These are phyloP conservation scores for Mellilla xanthometata DNA, from an alignment of 2,888 invertebrate genomes.

Conservation along the genomic window DNA sequence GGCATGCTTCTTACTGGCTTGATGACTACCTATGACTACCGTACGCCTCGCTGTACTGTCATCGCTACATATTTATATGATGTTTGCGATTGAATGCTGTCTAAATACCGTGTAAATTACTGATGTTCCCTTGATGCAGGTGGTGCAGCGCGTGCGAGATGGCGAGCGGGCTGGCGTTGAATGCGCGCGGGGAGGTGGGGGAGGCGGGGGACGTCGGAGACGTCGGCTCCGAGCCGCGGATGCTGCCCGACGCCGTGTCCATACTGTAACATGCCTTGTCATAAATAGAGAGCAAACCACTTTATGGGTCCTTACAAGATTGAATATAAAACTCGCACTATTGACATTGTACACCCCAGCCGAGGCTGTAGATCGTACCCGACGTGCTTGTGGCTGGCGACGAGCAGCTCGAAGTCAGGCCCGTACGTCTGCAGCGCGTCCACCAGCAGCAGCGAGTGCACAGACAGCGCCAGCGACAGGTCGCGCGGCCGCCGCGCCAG, in stretches of 20 bases:
- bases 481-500: slow-evolving; percentile 89
- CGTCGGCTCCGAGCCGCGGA: slow-evolving; percentile 95
- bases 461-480: slow-evolving; percentile 90
- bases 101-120: no score
- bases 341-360: no score
- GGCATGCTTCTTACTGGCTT: no score
- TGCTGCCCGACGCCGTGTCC: slow-evolving; percentile 96
- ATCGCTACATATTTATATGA: no score
- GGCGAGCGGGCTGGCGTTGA: slow-evolving; percentile 60
- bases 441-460: slow-evolving; percentile 95
- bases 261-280: slow-evolving; percentile 87
- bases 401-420: slow-evolving; percentile 95
- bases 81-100: no score
- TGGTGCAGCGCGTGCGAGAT: slow-evolving; percentile 54
- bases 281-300: no score
- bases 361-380: slow-evolving; percentile 85
- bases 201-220: slow-evolving; percentile 90
- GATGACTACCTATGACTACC: no score
- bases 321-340: no score
- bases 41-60: no score
- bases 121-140: slow-evolving; percentile 33
- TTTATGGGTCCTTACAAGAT: no score
- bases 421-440: slow-evolving; percentile 98
- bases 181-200: slow-evolving; percentile 84
- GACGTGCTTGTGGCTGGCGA: slow-evolving; percentile 97